Base-by-base conservation (phyloP, 2,888 invertebrate genomes). In the Rotaria socialis region DNA sequence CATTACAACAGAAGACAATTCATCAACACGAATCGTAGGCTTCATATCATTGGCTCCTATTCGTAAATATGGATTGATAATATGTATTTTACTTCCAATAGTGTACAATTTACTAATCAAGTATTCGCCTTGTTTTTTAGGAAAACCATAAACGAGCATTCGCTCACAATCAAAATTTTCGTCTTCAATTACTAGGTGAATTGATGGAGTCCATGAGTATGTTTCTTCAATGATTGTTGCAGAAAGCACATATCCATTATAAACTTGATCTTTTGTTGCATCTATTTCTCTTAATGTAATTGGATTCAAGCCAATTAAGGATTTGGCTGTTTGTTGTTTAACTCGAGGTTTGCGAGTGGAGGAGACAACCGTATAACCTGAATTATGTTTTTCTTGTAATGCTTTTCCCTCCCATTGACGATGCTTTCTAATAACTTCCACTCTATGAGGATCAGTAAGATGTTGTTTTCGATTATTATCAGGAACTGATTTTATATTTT, bases 11-110 rank as follows among this genome's bases (percentile, higher is more conserved):
- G 52, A 67, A 27, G 27, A 52, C 22, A 52, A 35, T 22, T 85
- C 74, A 75, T 85, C 85, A 2, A 85, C 75, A 50, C 85, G 67
- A 27, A 85, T 55, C 3, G 74, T n/a, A 0, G 85, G 85, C 35
- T 85, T 67, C 19, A 27, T 16, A 85, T 85, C 85, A 75, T 67
- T 52, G 5, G 85, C 85, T 19, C 50, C 67, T 47, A 80, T 24
- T 75, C 85, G 60, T 50, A 85, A 67, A 74, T 85, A 85, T 52
- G 85, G 85, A 85, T 75, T 85, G 8, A 85, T 24, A 74, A 74
- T 67, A 10, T 41, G 27, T 47, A 85, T 74, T 74, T 74, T 67
- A 35, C 35, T 85, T 52, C 85, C 85, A 75, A 85, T 85, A 35
- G 47, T 67, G 27, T 52, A 85, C 16, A 50, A 55, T 74, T 74